Percentiles rank a stretch among this genome's conserved stretches.
Conservation (phyloP, 2,113 vertebrate species). For the Climacteris rufus region DNA sequence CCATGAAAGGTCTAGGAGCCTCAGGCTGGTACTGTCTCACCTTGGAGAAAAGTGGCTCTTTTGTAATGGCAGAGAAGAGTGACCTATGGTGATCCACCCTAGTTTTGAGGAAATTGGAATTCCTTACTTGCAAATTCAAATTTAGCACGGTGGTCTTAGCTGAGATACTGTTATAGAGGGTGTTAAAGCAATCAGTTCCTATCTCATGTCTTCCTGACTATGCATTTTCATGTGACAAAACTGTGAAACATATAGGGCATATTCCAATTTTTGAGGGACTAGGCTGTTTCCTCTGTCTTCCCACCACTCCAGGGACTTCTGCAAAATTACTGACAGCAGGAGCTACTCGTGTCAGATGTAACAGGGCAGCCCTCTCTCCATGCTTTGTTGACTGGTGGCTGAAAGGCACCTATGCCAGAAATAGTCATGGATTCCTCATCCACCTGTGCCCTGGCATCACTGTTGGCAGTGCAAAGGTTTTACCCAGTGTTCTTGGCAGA, state of each 20-base stretch:
- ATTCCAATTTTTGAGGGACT: background rate
- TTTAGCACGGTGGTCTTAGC: background rate
- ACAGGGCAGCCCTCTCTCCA: background rate
- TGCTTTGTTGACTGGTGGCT: background rate
- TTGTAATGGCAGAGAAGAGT: background rate
- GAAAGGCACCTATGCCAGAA: background rate
- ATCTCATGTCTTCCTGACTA: background rate
- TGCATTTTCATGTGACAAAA: background rate
- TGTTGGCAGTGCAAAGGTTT: background rate
- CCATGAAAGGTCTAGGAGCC: background rate
- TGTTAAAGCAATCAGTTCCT: background rate
- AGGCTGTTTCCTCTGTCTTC: background rate
- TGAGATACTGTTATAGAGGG: background rate
- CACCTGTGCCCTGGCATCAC: background rate
- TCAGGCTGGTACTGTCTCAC: background rate
- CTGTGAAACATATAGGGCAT: background rate
- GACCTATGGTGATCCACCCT: background rate
- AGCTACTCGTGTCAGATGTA: background rate
- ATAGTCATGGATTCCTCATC: background rate
- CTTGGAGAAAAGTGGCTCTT: background rate
- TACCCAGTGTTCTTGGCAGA: background rate
- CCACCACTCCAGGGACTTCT: background rate
- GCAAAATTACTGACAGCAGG: background rate
- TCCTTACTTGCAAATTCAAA: background rate
- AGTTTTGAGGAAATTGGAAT: background rate